Evolutionary conservation across 2,797 vertebrate genomes (phyloP), one percentile per base, ranked within the genome.

Genomic region (Gymnothorax reevesii): DNA sequence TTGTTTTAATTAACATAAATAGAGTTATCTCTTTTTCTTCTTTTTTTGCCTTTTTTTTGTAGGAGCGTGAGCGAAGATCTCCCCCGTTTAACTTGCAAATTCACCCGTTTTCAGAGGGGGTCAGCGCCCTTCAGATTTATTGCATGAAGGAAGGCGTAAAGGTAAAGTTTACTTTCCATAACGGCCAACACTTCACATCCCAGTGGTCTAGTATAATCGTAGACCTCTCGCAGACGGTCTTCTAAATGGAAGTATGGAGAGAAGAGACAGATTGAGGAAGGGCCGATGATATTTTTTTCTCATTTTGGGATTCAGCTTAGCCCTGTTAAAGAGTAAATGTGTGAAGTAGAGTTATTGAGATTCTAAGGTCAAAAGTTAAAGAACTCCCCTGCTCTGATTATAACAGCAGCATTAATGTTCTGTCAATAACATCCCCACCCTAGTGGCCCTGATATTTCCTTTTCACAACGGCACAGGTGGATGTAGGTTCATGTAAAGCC

Each of bases 71-170:
- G 92, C 96, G 98, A 90, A 96, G 96, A 64, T 99, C 99, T 0
- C 99, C 99, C 92, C 98, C 98, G 0, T 99, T 99, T 93, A 99
- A 97, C 93, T 96, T 99, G 86, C 97, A 98, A 87, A 98, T 99
- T 93, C 98, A 99, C 90, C 99, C 99, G 0, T 99, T 99, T 93
- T 97, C 98, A 7, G 98, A 99, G 91, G 99, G 99, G 84, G 97
- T 99, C 92, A 99, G 99, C 27, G 98, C 99, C 2, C 95, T 99
- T 0, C 99, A 99, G 94, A 99, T 99, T 94, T 99, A 99, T 95
- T 99, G 99, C 88, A 99, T 99, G 96, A 99, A 99, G 91, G 98
- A 99, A 94, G 99, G 98, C 25, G 99, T 99, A 83, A 99, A 99
- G 97, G 99, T 99, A 96, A 12, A 42, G 7, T 0, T 49, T 9